phyloP scores from a whole-genome alignment of 2,113 vertebrate species.

The Pollimyrus isidori region DNA sequence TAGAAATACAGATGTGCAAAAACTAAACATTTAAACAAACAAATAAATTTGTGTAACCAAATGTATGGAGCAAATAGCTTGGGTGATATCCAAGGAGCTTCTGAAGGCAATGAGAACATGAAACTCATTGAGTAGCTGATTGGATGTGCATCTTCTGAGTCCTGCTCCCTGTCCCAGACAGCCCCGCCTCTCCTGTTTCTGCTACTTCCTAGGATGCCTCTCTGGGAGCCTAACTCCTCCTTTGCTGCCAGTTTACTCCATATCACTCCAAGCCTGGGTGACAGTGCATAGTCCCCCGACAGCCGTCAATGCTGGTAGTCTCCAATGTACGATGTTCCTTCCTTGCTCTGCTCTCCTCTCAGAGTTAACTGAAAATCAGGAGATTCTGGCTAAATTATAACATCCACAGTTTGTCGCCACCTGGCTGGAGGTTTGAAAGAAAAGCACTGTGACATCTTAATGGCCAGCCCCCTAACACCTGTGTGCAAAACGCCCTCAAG shows the following conservation, averaged over 20 bases:
- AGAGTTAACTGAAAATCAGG: constrained; percentile 57
- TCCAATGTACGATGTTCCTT: constrained; percentile 37
- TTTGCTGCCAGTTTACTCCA: constrained; percentile 32
- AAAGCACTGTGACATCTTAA: constrained; percentile 50
- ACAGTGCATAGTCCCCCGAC: constrained; percentile 38
- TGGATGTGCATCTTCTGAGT: not conserved
- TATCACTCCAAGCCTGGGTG: constrained; percentile 33
- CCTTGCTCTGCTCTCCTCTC: constrained; percentile 38
- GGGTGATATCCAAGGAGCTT: not conserved
- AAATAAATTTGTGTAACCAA: not conserved
- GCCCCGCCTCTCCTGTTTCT: not conserved
- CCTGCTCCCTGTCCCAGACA: not conserved
- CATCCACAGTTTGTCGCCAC: constrained; percentile 34
- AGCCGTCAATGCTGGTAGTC: constrained; percentile 54
- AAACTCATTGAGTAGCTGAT: not conserved
- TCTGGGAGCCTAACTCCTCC: not conserved
- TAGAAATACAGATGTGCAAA: not conserved
- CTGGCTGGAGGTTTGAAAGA: constrained; percentile 5
- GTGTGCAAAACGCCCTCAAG: constrained; percentile 53
- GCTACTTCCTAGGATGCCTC: not conserved
- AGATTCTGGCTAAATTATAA: constrained; percentile 50
- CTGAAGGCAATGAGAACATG: not conserved
- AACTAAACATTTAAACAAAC: not conserved
- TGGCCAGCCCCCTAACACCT: constrained; percentile 46
- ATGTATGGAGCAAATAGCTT: not conserved